Evolutionary conservation across 2,888 invertebrate species (phyloP).

Genomic region (Ferrisia virgata): DNA sequence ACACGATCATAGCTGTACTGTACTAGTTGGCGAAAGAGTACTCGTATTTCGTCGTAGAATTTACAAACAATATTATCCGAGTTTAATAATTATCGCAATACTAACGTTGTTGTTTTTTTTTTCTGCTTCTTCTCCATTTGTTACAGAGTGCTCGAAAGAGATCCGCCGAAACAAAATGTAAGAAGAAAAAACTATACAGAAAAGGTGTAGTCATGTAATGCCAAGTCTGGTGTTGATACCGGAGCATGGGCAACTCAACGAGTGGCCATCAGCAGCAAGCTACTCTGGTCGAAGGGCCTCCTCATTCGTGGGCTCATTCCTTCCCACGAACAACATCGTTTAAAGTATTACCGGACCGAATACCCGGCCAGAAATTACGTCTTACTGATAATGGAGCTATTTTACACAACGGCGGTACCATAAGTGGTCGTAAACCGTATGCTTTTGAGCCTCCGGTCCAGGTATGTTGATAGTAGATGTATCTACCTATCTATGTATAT

Average conservation of each 20-base stretch:
- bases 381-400: slow-evolving; percentile 80
- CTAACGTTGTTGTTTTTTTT: too few species aligned
- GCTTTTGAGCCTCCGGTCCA: slow-evolving; percentile 34
- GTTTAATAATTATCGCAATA: too few species aligned
- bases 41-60: too few species aligned
- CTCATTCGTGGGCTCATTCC: slow-evolving; percentile 50
- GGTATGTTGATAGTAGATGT: not conserved
- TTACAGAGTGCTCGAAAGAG: slow-evolving; percentile 15
- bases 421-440: slow-evolving; percentile 56
- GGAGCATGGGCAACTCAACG: slow-evolving; percentile 48
- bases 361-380: slow-evolving; percentile 66
- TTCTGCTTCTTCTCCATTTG: not conserved
- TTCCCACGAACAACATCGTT: slow-evolving; percentile 49
- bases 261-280: slow-evolving; percentile 47
- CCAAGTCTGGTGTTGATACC: slow-evolving; percentile 11
- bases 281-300: slow-evolving; percentile 47
- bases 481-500: too few species aligned
- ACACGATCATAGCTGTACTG: too few species aligned
- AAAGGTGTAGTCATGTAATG: slow-evolving; percentile 26
- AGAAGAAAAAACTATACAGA: not conserved
- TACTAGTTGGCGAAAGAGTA: too few species aligned
- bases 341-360: slow-evolving; percentile 69
- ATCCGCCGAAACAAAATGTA: not conserved
- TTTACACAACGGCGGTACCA: slow-evolving; percentile 77
- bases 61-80: too few species aligned